Percentiles rank a stretch among this genome's conserved stretches.
Evolutionary conservation across 2,888 invertebrate genomes (phyloP).

Genomic region (Meloe dianella): DNA sequence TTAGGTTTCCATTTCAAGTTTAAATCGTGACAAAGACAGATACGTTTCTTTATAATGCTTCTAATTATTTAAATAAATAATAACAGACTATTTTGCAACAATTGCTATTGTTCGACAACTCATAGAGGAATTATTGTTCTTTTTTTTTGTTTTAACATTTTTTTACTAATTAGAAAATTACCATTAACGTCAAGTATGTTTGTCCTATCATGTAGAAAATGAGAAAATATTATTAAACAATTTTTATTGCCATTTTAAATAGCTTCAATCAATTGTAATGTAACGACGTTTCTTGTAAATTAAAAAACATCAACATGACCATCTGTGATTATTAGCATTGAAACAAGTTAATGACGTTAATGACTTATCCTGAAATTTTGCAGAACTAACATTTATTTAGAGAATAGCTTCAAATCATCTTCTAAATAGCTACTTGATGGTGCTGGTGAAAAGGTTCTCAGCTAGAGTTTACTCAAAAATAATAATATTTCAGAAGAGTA

Average conservation of each 20-base stretch:
- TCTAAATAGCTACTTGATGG: too few relatives aligned
- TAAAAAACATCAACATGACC: too few relatives aligned
- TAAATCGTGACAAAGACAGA: constrained; percentile 11
- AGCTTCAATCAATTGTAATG: not conserved
- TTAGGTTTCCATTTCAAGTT: constrained; percentile 17
- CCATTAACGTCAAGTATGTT: too few relatives aligned
- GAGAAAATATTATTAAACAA: not conserved
- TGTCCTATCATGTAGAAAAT: too few relatives aligned
- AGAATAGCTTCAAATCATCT: too few relatives aligned
- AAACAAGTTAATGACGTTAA: too few relatives aligned
- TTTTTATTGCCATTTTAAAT: not conserved
- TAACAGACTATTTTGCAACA: constrained; percentile 7
- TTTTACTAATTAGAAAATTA: not conserved
- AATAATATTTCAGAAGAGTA: too few relatives aligned
- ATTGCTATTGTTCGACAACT: not conserved
- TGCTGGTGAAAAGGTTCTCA: too few relatives aligned
- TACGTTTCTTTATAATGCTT: not conserved
- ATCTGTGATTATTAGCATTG: too few relatives aligned
- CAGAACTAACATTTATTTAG: too few relatives aligned
- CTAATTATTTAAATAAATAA: constrained; percentile 11
- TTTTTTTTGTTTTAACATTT: not conserved
- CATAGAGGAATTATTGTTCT: not conserved
- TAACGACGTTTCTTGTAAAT: not conserved
- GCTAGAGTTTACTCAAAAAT: too few relatives aligned
- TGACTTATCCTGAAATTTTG: too few relatives aligned